phyloP scores from a whole-genome alignment of 2,113 vertebrate species.

The Narcine bancroftii region DNA sequence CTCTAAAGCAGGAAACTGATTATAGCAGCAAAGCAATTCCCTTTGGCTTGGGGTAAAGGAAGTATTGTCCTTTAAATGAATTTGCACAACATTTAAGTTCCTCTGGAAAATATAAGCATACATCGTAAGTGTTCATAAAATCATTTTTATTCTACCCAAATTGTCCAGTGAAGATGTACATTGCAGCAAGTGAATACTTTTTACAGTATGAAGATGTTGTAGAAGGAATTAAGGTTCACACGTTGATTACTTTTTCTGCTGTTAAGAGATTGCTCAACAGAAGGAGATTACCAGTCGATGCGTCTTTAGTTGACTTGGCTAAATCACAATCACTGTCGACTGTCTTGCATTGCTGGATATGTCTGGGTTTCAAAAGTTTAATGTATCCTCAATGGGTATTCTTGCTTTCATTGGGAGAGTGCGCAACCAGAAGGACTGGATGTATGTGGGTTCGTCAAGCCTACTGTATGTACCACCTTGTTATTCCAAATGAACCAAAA shows the following conservation, averaged over 20 bases:
- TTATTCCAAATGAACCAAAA: background rate
- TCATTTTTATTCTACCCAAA: background rate
- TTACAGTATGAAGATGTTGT: background rate
- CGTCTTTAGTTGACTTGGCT: background rate
- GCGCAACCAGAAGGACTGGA: background rate
- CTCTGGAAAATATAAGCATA: background rate
- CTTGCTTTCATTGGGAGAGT: background rate
- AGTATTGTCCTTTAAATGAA: background rate
- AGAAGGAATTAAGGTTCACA: background rate
- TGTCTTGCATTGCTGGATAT: background rate
- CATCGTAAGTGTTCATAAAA: background rate
- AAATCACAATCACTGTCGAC: background rate
- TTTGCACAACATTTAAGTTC: background rate
- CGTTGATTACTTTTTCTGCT: background rate
- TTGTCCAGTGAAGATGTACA: background rate
- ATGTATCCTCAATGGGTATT: background rate
- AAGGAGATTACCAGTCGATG: no score
- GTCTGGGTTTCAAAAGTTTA: background rate
- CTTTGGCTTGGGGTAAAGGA: background rate
- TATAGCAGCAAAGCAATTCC: background rate
- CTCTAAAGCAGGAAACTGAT: background rate
- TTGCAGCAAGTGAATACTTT: background rate
- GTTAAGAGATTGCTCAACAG: conserved; percentile 8
- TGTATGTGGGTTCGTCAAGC: background rate
- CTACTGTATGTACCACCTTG: background rate